phyloP scores from a whole-genome alignment of 2,797 vertebrate genomes.

The Champsocephalus gunnari region DNA sequence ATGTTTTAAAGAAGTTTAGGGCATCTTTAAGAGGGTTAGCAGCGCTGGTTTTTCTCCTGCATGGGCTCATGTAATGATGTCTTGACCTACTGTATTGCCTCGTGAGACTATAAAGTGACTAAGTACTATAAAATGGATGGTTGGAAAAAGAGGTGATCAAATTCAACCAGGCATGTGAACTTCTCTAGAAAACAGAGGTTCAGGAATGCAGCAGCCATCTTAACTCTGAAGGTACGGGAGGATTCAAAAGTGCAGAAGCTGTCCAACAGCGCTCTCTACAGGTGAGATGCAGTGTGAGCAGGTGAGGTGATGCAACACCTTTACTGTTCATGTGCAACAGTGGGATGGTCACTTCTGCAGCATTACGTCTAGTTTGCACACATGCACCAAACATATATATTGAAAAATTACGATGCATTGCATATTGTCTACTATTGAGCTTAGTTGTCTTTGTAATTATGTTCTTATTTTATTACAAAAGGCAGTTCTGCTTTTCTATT shows the following conservation, averaged over 20 bases:
- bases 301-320: not conserved
- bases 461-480: not conserved
- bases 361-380: not conserved
- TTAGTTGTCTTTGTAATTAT: not conserved
- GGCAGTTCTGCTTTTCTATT: not conserved
- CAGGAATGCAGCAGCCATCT: constrained; percentile 41
- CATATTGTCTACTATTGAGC: not conserved
- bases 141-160: not conserved
- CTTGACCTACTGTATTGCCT: not conserved
- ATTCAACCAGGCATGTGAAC: not conserved
- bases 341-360: not conserved
- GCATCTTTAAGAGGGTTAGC: not conserved
- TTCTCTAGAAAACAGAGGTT: too few relatives aligned
- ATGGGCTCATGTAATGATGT: not conserved
- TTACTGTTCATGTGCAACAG: too few relatives aligned
- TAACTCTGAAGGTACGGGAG: not conserved
- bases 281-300: not conserved
- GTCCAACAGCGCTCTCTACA: constrained; percentile 37
- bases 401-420: not conserved
- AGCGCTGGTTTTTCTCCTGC: not conserved
- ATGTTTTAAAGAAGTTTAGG: not conserved
- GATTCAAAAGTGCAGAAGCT: not conserved
- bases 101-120: not conserved
- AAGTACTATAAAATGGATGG: not conserved
- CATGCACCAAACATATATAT: not conserved